Base-by-base conservation (phyloP, 2,113 vertebrate genomes). In the Malurus elegans region DNA sequence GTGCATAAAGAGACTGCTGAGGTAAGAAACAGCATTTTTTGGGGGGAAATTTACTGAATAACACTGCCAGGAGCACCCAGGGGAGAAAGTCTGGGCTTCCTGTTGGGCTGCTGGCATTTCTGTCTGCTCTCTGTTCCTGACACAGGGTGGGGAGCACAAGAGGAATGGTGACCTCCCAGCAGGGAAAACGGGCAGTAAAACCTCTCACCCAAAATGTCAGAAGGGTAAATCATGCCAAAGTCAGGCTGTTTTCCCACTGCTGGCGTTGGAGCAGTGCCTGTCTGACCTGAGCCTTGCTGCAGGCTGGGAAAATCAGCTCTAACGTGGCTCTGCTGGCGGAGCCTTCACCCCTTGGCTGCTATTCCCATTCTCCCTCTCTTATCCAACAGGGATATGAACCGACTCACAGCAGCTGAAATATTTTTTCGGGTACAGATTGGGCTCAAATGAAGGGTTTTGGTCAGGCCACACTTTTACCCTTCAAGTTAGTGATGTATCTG, bases 301-400 rank as follows among this genome's bases (percentile, higher is more conserved):
- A 75, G 51, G 57, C 25, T 50, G 34, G 9, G 9, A 6, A 17
- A 38, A 20, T 54, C 86, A 38, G 36, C 57, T 79, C 20, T 7
- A 2, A 2, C 0, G 0, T 19, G 32, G 67, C 17, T 34, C 76
- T 86, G 47, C 75, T 2, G 1, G 3, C 20, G 24, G 56, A 13
- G 36, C 89, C 82, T 28, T 50, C 75, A 10, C 17, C 17, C 53
- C 15, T 45, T 2, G 0, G 74, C 51, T 32, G 15, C 62, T n/a
- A 1, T 11, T 50, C 36, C 40, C 19, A 48, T 53, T 25, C 57
- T 70, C 12, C 44, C 34, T 82, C 57, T 62, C 45, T 38, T 38
- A 5, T 14, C 50, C 36, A 14, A 1, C 15, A 2, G 2, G 5
- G 18, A 10, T 3, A 23, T 5, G 53, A 60, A 28, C 4, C 8